Evolutionary conservation across 1,140 invertebrate species (phyloP).

Genomic region (Microplitis demolitor): DNA sequence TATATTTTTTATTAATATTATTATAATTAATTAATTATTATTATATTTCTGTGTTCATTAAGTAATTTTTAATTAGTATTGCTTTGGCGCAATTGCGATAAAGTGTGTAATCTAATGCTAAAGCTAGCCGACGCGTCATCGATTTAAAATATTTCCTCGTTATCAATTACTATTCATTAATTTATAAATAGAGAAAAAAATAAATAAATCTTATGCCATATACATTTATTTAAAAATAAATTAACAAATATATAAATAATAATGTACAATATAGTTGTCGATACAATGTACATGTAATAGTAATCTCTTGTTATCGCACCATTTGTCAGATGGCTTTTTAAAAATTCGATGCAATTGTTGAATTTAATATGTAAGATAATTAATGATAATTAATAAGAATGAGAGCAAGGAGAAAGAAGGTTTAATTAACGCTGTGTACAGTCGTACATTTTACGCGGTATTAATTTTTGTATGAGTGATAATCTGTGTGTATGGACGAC

Average conservation of each 20-base stretch:
- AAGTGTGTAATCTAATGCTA: conserved; percentile 39
- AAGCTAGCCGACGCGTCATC: conserved; percentile 35
- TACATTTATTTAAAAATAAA: conserved; percentile 46
- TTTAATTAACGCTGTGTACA: conserved; percentile 53
- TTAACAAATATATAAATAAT: not conserved
- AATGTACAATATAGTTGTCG: conserved; percentile 47
- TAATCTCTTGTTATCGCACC: conserved; percentile 56
- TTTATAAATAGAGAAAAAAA: conserved; percentile 37
- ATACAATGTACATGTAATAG: conserved; percentile 51
- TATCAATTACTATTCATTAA: conserved; percentile 44
- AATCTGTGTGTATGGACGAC: conserved; percentile 4
- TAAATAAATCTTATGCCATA: conserved; percentile 37
- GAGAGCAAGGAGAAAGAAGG: conserved; percentile 32
- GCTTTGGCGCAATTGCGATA: conserved; percentile 33
- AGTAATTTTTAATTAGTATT: conserved; percentile 7
- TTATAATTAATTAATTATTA: conserved; percentile 28
- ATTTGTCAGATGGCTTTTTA: conserved; percentile 23
- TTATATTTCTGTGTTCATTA: conserved; percentile 12
- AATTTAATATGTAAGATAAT: conserved; percentile 58
- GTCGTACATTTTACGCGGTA: conserved; percentile 42
- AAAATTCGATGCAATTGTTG: conserved; percentile 54
- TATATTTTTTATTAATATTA: conserved; percentile 33
- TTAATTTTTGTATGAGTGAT: conserved; percentile 32
- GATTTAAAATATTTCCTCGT: conserved; percentile 12
- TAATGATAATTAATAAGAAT: too few species aligned